Base-by-base conservation (phyloP, 2,797 vertebrate genomes). In the Cephalopachus bancanus region DNA sequence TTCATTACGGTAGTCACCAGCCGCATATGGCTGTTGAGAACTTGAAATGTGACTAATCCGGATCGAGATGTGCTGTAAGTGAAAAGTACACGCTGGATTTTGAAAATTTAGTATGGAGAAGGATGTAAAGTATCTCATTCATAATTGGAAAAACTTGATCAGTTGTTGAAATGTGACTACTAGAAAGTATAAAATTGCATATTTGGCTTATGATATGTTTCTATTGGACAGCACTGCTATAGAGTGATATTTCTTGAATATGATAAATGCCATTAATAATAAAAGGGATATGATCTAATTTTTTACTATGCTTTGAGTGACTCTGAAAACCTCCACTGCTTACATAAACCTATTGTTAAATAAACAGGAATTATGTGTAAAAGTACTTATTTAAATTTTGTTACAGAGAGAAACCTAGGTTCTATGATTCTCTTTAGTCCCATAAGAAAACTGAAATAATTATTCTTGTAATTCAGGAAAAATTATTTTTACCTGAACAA, bases 131-230 rank as follows among this genome's bases (percentile, higher is more conserved):
- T 10, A 62, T 87, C 59, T 93, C 89, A 92, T 75, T 83, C 93
- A 71, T 84, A 74, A 75, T 95, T 91, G 62, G n/a, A 85, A 94
- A 83, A 81, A 67, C n/a, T 83, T 28, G 62, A 80, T 92, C 62
- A 90, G 60, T 76, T 91, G 44, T 91, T 88, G 37, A 93, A 96
- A 93, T 78, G 65, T 95, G 62, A 72, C 67, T 94, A 65, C 80
- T 80, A 79, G 67, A 91, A 97, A 92, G 90, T 79, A 95, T 94
- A 96, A 93, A 72, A 93, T 91, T 16, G 81, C 19, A n/a, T 49
- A 7, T 93, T 87, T 93, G 84, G 44, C 62, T 93, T 93, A 30
- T 24, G 57, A 55, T 92, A 5, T 98, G 71, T 91, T 97, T 96
- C 59, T 74, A 15, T 55, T 53, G 37, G 78, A 80, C n/a, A 95